phyloP scores from a whole-genome alignment of 2,888 invertebrate genomes.

The Zygothrica quintamaculata region DNA sequence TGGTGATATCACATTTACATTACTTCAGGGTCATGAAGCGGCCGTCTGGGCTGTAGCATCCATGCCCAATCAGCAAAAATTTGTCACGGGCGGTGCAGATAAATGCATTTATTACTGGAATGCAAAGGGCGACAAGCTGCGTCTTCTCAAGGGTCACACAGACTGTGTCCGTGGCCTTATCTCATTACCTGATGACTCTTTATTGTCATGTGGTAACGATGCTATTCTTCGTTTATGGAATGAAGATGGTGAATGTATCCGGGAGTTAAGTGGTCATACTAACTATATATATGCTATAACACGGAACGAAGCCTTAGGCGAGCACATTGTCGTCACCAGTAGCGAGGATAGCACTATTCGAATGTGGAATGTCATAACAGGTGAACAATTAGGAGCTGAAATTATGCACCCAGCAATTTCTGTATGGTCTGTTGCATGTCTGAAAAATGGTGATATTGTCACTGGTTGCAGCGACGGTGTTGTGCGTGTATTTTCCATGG shows the following conservation, averaged over 20 bases:
- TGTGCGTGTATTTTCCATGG: constrained; percentile 93
- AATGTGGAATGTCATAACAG: constrained; percentile 88
- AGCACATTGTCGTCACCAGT: constrained; percentile 90
- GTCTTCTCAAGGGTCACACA: constrained; percentile 91
- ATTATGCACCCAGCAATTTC: constrained; percentile 91
- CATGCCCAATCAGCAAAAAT: constrained; percentile 81
- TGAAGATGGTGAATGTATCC: constrained; percentile 90
- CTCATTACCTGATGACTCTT: constrained; percentile 88
- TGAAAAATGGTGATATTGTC: constrained; percentile 95
- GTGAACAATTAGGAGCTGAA: constrained; percentile 75
- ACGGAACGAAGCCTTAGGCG: constrained; percentile 86
- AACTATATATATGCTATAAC: constrained; percentile 93
- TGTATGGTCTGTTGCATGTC: constrained; percentile 93
- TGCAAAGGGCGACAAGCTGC: constrained; percentile 88
- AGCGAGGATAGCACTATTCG: constrained; percentile 95
- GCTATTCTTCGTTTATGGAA: constrained; percentile 94
- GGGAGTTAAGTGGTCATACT: constrained; percentile 91
- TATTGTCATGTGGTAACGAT: constrained; percentile 97
- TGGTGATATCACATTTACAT: constrained; percentile 86
- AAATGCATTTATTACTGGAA: constrained; percentile 94
- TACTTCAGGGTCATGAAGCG: constrained; percentile 89
- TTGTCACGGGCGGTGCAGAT: constrained; percentile 96
- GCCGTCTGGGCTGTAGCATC: constrained; percentile 94
- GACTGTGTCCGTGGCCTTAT: constrained; percentile 95
- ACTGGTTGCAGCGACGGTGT: constrained; percentile 95